Conservation (phyloP, 2,797 vertebrate species). For the Novumbra hubbsi region DNA sequence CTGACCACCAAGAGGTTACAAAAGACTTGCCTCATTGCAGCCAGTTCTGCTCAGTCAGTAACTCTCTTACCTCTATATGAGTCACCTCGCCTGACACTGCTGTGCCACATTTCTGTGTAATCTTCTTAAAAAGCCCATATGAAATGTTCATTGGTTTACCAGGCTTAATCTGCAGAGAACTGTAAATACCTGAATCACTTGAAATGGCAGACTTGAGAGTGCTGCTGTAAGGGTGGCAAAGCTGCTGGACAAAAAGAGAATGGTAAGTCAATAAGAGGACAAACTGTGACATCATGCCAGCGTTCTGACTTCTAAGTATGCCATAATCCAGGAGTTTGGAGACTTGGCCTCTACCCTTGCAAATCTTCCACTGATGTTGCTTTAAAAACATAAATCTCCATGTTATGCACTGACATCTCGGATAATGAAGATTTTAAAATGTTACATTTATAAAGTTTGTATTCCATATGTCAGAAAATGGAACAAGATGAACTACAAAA, state of each 20-base stretch:
- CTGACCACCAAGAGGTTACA: background rate
- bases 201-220: slow-evolving; percentile 46
- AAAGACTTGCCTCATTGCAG: background rate
- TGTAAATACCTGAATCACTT: slow-evolving; percentile 70
- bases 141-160: slow-evolving; percentile 64
- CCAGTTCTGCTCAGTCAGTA: background rate
- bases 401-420: slow-evolving; percentile 22
- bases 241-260: slow-evolving; percentile 30
- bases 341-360: slow-evolving; percentile 24
- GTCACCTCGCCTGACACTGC: slow-evolving; percentile 35
- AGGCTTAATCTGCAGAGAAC: slow-evolving; percentile 60
- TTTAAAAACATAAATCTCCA: slow-evolving; percentile 50
- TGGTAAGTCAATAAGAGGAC: slow-evolving; percentile 29
- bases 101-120: slow-evolving; percentile 55
- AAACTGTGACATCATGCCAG: slow-evolving; percentile 48
- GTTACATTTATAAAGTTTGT: background rate
- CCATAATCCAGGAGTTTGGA: slow-evolving; percentile 52
- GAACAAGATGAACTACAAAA: background rate
- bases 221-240: slow-evolving; percentile 42
- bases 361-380: slow-evolving; percentile 48
- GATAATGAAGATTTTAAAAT: slow-evolving; percentile 16
- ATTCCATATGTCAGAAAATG: background rate
- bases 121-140: slow-evolving; percentile 63
- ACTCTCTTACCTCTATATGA: slow-evolving; percentile 20
- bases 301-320: slow-evolving; percentile 54